These are phyloP conservation scores for Cecropterus lyciades DNA, from an alignment of 1,140 invertebrate genomes.

Conservation along the genomic window DNA sequence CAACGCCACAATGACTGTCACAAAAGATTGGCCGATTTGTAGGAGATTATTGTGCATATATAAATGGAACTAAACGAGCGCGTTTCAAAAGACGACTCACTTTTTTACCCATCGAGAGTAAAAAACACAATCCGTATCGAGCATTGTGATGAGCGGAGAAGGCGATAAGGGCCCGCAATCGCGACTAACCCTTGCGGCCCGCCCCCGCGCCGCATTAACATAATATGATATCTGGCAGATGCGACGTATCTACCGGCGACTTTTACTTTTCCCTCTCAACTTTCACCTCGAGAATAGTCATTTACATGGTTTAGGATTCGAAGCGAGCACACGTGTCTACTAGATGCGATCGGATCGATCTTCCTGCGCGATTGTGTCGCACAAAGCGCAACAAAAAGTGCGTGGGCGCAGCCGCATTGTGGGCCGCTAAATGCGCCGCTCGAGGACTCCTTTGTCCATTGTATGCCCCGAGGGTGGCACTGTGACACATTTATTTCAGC, in stretches of 20 bases:
- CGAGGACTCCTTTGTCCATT: constrained; percentile 75
- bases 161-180: constrained; percentile 64
- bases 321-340: constrained; percentile 58
- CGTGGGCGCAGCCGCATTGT: constrained; percentile 79
- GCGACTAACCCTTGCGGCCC: constrained; percentile 50
- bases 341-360: constrained; percentile 57
- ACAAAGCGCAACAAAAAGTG: constrained; percentile 64
- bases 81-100: constrained; percentile 50
- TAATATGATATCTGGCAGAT: constrained; percentile 70
- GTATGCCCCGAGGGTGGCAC: constrained; percentile 78
- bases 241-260: constrained; percentile 52
- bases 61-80: constrained; percentile 63
- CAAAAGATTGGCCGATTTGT: constrained; percentile 77
- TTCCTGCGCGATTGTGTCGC: constrained; percentile 65
- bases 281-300: constrained; percentile 77
- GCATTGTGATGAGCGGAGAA: constrained; percentile 58
- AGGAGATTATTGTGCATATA: constrained; percentile 61
- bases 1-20: constrained; percentile 59
- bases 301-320: constrained; percentile 68
- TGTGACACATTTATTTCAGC: constrained; percentile 82
- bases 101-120: constrained; percentile 64
- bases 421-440: constrained; percentile 63
- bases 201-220: constrained; percentile 60
- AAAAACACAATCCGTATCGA: constrained; percentile 57
- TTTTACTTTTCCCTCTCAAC: constrained; percentile 80